Percentiles rank a stretch among this genome's conserved stretches.
Evolutionary conservation across 2,888 invertebrate species (phyloP).

Genomic region (Danaus chrysippus): DNA sequence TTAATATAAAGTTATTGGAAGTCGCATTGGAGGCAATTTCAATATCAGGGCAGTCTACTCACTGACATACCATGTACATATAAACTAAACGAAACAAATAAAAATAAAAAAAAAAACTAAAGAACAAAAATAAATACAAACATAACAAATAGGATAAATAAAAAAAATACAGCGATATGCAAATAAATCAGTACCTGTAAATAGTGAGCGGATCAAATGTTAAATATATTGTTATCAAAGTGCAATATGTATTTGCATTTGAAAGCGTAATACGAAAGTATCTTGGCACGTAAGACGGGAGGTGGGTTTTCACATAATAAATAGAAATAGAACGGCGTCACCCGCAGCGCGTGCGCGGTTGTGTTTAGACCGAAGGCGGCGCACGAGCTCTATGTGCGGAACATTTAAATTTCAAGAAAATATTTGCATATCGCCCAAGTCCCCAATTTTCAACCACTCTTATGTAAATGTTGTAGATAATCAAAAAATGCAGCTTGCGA

Average conservation of each 20-base stretch:
- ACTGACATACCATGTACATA: constrained; percentile 45
- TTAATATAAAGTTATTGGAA: constrained; percentile 74
- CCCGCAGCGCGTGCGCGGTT: constrained; percentile 67
- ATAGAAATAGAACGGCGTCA: constrained; percentile 51
- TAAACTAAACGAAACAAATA: constrained; percentile 65
- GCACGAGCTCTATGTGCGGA: constrained; percentile 48
- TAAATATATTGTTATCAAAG: constrained; percentile 32
- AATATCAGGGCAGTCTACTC: constrained; percentile 55
- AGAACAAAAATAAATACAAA: constrained; percentile 78
- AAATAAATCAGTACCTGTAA: constrained; percentile 50
- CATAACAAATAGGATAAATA: constrained; percentile 65
- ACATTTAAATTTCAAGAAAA: constrained; percentile 69
- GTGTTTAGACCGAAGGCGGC: constrained; percentile 40
- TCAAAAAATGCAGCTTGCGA: constrained; percentile 69
- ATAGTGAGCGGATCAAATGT: constrained; percentile 21
- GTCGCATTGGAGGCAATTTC: constrained; percentile 71
- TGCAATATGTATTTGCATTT: constrained; percentile 61
- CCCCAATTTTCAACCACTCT: constrained; percentile 66
- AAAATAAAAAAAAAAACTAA: constrained; percentile 57
- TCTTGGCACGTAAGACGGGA: constrained; percentile 53
- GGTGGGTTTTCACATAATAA: constrained; percentile 60
- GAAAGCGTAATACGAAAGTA: constrained; percentile 60
- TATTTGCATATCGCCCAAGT: constrained; percentile 78
- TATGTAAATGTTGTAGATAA: constrained; percentile 71
- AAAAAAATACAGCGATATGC: constrained; percentile 69